phyloP scores from a whole-genome alignment of 1,140 invertebrate genomes.

The Drosophila sp. region DNA sequence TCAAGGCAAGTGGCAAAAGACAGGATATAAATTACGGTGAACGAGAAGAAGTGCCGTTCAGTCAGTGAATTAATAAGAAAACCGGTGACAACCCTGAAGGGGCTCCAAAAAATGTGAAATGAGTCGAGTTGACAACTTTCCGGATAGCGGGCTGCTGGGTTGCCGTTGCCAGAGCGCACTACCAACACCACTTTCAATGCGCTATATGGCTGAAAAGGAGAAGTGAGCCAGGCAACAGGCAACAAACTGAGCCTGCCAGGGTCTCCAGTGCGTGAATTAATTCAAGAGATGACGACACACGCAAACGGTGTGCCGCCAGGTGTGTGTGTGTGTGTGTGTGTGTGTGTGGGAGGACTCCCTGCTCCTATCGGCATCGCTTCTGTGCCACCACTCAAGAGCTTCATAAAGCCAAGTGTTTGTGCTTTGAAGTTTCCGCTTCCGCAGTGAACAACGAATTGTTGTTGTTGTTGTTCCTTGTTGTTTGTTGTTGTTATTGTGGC shows the following conservation, averaged over 20 bases:
- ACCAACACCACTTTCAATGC: not conserved
- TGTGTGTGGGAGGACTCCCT: constrained; percentile 3
- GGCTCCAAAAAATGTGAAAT: constrained; percentile 64
- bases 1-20: constrained; percentile 10
- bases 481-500: constrained; percentile 39
- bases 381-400: constrained; percentile 45
- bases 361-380: constrained; percentile 1
- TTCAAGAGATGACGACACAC: constrained; percentile 53
- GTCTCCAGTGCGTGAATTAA: constrained; percentile 67
- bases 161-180: constrained; percentile 9
- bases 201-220: not conserved
- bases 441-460: constrained; percentile 55
- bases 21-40: constrained; percentile 62
- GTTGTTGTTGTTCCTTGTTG: constrained; percentile 27
- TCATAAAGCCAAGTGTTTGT: constrained; percentile 70
- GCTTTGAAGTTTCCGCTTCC: constrained; percentile 80
- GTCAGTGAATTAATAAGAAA: constrained; percentile 60
- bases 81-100: constrained; percentile 48
- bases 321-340: constrained; percentile 21
- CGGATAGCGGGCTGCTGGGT: constrained; percentile 22
- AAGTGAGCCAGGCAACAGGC: not conserved
- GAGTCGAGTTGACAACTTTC: constrained; percentile 73
- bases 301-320: not conserved
- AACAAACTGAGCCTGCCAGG: constrained; percentile 32
- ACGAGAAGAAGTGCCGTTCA: constrained; percentile 39